phyloP scores from a whole-genome alignment of 2,888 invertebrate genomes.

The Galerucella nymphaeae region DNA sequence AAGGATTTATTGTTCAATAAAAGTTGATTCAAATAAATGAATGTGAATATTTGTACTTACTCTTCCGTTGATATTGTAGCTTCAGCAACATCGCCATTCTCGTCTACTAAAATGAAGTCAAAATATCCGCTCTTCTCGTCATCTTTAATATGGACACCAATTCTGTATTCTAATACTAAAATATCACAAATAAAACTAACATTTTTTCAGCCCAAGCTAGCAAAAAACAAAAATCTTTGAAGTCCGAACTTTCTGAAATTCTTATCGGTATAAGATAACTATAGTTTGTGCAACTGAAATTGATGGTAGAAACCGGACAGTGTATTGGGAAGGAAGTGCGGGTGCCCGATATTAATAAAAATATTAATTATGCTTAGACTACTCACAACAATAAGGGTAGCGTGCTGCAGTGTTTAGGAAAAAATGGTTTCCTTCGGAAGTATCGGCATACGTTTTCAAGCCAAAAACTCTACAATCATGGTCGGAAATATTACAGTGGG shows the following conservation, averaged over 20 bases:
- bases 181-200: constrained; percentile 5
- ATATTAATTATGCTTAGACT: neutral
- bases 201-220: too few relatives aligned
- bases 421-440: constrained; percentile 53
- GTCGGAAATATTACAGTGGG: constrained; percentile 51
- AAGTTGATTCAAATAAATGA: too few relatives aligned
- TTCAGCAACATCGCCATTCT: constrained; percentile 52
- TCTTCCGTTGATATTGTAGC: constrained; percentile 46
- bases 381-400: constrained; percentile 60
- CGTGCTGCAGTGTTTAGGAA: constrained; percentile 58
- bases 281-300: too few relatives aligned
- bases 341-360: neutral
- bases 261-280: too few relatives aligned
- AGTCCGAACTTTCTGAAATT: too few relatives aligned
- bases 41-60: constrained; percentile 10
- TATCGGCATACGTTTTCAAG: constrained; percentile 51
- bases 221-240: neutral
- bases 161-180: constrained; percentile 51
- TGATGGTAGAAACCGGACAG: too few relatives aligned
- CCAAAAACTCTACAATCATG: constrained; percentile 58
- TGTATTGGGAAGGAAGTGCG: too few relatives aligned
- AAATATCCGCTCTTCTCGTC: constrained; percentile 53
- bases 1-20: too few relatives aligned
- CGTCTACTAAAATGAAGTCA: constrained; percentile 58
- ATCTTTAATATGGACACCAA: constrained; percentile 35